Evolutionary conservation across 2,888 invertebrate genomes (phyloP), one percentile per base, ranked within the genome.

Genomic region (Caenorhabditis angaria): DNA sequence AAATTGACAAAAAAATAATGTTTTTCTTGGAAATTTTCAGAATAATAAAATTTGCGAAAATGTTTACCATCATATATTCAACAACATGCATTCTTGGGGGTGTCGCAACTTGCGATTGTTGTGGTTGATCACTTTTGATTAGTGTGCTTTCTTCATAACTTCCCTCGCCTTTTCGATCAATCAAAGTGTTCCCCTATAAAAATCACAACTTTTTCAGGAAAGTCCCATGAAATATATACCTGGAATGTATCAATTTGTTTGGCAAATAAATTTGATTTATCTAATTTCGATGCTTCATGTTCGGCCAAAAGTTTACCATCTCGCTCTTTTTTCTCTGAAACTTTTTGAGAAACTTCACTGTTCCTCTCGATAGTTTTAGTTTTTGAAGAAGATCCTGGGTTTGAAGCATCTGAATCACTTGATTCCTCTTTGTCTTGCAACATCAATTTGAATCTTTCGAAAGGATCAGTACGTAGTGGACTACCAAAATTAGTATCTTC

Each of bases 311-410:
- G 48, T 57, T 74, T 70, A n/a, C 85, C 85, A 59, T 85, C 83
- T 54, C 79, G 76, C 57, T 84, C 82, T 56, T 80, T 82, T 61
- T 83, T 83, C 57, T 82, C 77, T 6, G 76, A 73, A 10, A 76
- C 82, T 66, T 62, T 83, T 77, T 85, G 85, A 12, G 82, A 74
- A 28, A 84, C 78, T 58, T 84, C 84, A 59, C 81, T 82, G 0
- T 76, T 78, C 64, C 81, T 77, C 62, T 85, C 81, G n/a, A 85
- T 70, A 14, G 82, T 83, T 72, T 85, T 85, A 18, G 82, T 82
- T 54, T 84, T 84, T 28, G 72, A 70, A n/a, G 77, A 80, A 41
- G 70, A 63, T 47, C 77, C 77, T 56, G 65, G 65, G 47, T 63
- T 63, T 48, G 48, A 61, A 41, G 68, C 53, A 32, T 60, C 63